These are phyloP conservation scores for Phragmatobia fuliginosa DNA, from an alignment of 2,888 invertebrate genomes.

Conservation along the genomic window DNA sequence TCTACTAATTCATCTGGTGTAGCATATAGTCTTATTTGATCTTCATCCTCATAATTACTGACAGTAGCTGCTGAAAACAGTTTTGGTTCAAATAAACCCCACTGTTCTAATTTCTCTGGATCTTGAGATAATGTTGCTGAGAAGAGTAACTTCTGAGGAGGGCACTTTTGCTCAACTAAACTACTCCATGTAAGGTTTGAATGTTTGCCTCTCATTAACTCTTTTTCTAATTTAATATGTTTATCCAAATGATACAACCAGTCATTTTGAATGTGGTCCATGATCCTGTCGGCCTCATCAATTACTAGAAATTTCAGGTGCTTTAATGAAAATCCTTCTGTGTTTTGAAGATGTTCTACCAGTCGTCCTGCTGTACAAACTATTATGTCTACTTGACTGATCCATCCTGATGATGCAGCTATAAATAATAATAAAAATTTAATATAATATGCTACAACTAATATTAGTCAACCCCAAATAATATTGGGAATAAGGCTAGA, in stretches of 20 bases:
- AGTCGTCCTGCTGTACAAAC: slow-evolving; percentile 97
- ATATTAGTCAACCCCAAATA: no score
- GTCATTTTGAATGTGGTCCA: slow-evolving; percentile 96
- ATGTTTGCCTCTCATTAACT: slow-evolving; percentile 80
- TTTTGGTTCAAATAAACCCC: slow-evolving; percentile 96
- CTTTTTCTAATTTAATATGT: slow-evolving; percentile 87
- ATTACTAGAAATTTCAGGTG: slow-evolving; percentile 93
- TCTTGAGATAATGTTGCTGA: slow-evolving; percentile 99
- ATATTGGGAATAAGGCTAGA: no score
- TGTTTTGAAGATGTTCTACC: slow-evolving; percentile 95
- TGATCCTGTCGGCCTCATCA: slow-evolving; percentile 98
- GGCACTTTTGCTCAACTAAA: slow-evolving; percentile 76
- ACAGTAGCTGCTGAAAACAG: slow-evolving; percentile 92
- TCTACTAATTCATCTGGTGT: slow-evolving; percentile 93
- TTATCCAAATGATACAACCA: slow-evolving; percentile 94
- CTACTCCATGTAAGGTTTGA: slow-evolving; percentile 83
- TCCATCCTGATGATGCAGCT: slow-evolving; percentile 87
- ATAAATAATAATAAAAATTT: slow-evolving; percentile 43
- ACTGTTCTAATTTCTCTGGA: slow-evolving; percentile 96
- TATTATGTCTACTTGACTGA: slow-evolving; percentile 92
- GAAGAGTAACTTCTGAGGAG: slow-evolving; percentile 96
- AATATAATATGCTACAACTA: no score
- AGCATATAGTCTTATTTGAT: slow-evolving; percentile 90
- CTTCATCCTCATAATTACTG: slow-evolving; percentile 66
- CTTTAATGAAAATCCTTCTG: slow-evolving; percentile 91